A percentile compares a stretch with the other conserved stretches of the same genome.
These are phyloP conservation scores for Drosophila novamexicana DNA, from an alignment of 1,140 invertebrate species.

Conservation along the genomic window DNA sequence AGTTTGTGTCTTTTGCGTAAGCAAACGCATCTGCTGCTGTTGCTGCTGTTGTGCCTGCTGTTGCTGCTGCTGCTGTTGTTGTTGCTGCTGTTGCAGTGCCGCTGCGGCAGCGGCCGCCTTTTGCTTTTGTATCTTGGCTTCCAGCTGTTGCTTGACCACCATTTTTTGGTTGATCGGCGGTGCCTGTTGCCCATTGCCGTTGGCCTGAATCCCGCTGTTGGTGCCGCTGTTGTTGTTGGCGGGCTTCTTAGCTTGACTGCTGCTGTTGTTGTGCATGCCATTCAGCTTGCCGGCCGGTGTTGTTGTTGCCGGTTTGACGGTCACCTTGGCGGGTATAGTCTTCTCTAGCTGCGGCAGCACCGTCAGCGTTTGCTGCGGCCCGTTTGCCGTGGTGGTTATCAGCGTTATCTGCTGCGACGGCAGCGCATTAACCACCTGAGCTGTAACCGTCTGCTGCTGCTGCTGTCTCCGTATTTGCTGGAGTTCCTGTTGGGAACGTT, in stretches of 20 bases:
- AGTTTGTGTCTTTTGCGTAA: constrained; percentile 84
- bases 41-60: constrained; percentile 68
- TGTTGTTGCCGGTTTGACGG: constrained; percentile 42
- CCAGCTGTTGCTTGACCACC: constrained; percentile 89
- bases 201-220: constrained; percentile 10
- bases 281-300: constrained; percentile 32
- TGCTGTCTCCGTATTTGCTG: constrained; percentile 86
- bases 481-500: constrained; percentile 89
- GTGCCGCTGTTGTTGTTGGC: constrained; percentile 17
- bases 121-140: constrained; percentile 88
- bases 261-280: constrained; percentile 12
- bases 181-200: constrained; percentile 15
- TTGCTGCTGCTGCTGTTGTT: constrained; percentile 52
- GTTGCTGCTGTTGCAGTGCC: constrained; percentile 66
- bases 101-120: constrained; percentile 77
- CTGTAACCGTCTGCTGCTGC: constrained; percentile 74
- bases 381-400: constrained; percentile 83
- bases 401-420: constrained; percentile 88
- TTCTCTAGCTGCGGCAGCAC: constrained; percentile 69
- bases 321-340: constrained; percentile 69
- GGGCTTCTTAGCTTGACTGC: constrained; percentile 45
- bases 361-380: constrained; percentile 69
- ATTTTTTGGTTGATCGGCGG: constrained; percentile 84
- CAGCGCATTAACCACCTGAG: constrained; percentile 70
- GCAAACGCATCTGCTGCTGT: constrained; percentile 68